Base-by-base conservation (phyloP, 92 coral and sea anemone genomes). In the Epizoanthus illoricatus region DNA sequence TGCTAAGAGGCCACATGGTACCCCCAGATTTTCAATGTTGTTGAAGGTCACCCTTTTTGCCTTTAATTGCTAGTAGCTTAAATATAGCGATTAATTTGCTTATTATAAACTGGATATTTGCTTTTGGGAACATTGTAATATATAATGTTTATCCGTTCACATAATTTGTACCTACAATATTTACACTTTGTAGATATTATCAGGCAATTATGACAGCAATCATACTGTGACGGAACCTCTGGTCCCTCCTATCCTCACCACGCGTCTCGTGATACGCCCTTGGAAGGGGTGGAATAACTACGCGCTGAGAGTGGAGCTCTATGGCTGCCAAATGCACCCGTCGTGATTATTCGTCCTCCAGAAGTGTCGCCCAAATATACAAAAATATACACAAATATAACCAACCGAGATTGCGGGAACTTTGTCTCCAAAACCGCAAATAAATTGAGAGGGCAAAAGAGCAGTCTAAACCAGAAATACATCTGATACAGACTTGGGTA, bases 191-290 rank as follows among this genome's bases (percentile, higher is more conserved):
- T 60, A 71, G 76, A 12, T 71, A 5, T 71, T 71, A n/a, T 5
- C 57, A 12, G 76, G 76, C 58, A 71, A 71, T 40, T 6, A 71
- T 13, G 59, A 71, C n/a, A 18, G 76, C 18, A 71, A 19, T 9
- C 28, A 21, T n/a, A 71, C 39, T 40, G 47, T 57, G 16, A 43
- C 1, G 58, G 58, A 47, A 3, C 47, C 24, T 8, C 24, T 71
- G 4, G 76, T 42, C 23, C 76, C 76, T 15, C 76, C 76, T 5
- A 43, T 71, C 23, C 60, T 71, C 36, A n/a, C 60, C 76, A 71
- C 13, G 36, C 15, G 15, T 24, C 21, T 71, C 59, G 10, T 8
- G 18, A 6, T 71, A 41, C 19, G 23, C n/a, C 76, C 76, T n/a
- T 40, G 40, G 28, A 19, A 9, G 59, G 41, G n/a, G 15, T 57